Percentiles rank a stretch among this genome's conserved stretches.
Evolutionary conservation across 2,797 vertebrate genomes (phyloP).

Genomic region (Morus bassanus): DNA sequence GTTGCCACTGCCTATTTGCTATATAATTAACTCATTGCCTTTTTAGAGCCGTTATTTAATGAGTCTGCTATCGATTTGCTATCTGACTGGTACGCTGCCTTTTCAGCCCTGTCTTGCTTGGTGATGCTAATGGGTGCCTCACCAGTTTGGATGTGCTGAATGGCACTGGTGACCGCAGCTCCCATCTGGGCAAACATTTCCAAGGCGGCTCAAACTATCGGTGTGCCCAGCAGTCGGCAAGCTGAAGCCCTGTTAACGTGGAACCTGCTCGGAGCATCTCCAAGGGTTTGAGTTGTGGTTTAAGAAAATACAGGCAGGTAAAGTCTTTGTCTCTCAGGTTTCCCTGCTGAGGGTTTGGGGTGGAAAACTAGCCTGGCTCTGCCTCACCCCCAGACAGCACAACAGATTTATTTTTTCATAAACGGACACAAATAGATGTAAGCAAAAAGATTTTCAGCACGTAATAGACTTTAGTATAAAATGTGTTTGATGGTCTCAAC

Average conservation of each 20-base stretch:
- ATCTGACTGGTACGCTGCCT: neutral
- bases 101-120: neutral
- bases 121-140: neutral
- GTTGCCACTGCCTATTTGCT: neutral
- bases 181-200: neutral
- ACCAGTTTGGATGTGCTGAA: neutral
- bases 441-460: neutral
- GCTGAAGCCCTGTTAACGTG: neutral
- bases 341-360: neutral
- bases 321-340: neutral
- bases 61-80: neutral
- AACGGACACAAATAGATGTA: neutral
- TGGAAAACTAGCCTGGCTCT: fast-evolving
- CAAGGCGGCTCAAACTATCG: neutral
- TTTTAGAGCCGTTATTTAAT: neutral
- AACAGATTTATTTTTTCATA: neutral
- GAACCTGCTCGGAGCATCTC: neutral
- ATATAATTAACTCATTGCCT: neutral
- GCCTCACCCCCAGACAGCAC: neutral
- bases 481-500: neutral
- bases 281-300: neutral
- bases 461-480: neutral
- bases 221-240: neutral
- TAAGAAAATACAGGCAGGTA: neutral
- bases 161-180: neutral